A percentile compares a stretch with the other conserved stretches of the same genome.
These are phyloP conservation scores for Linyphia triangularis DNA, from an alignment of 2,888 invertebrate genomes.

Conservation along the genomic window DNA sequence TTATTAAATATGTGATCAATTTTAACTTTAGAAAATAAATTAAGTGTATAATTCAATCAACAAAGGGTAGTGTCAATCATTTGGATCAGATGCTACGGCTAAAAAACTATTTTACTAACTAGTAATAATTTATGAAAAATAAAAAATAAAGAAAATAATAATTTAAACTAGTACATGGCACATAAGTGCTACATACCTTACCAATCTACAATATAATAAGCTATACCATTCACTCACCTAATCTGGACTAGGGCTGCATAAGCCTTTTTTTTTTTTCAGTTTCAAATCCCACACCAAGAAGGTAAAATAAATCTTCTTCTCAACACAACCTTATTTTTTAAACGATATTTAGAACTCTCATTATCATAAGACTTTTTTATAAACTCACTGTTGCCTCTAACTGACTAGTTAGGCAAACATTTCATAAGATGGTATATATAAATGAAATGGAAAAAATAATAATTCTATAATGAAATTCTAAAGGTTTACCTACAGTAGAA, in stretches of 20 bases:
- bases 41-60: no score
- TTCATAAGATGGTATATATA: conserved; percentile 43
- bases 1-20: neutral
- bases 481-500: neutral
- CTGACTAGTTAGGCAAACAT: conserved; percentile 59
- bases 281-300: neutral
- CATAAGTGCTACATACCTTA: neutral
- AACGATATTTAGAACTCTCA: neutral
- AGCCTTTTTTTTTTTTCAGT: neutral
- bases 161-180: neutral
- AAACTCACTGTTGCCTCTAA: conserved; percentile 13
- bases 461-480: conserved; percentile 1
- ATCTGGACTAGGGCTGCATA: neutral
- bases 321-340: no score
- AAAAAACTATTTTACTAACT: no score
- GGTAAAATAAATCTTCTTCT: neutral
- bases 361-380: conserved; percentile 28
- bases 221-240: neutral
- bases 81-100: no score
- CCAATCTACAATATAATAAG: neutral
- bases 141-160: no score
- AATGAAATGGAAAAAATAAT: conserved; percentile 13
- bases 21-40: no score
- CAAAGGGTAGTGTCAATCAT: no score
- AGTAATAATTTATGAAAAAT: no score